Percentiles rank a stretch among this genome's conserved stretches.
Evolutionary conservation across 2,797 vertebrate genomes (phyloP).

Genomic region (Tangara arthus): DNA sequence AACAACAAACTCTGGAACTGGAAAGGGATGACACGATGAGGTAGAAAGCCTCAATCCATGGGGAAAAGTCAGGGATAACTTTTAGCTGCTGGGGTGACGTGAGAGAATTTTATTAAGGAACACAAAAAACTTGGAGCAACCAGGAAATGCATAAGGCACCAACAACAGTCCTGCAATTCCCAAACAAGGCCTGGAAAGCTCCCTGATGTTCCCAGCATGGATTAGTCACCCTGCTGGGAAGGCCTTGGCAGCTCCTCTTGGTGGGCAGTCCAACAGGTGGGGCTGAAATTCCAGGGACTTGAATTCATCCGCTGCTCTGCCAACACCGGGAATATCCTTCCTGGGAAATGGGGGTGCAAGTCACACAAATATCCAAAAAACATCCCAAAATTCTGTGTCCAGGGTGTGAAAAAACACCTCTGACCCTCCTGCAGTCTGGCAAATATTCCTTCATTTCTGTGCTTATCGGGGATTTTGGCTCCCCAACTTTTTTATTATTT

Average conservation of each 20-base stretch:
- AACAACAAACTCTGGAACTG: neutral
- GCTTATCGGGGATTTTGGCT: neutral
- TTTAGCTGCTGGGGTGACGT: neutral
- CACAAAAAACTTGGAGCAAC: neutral
- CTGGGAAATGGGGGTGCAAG: neutral
- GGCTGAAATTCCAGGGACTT: constrained; percentile 17
- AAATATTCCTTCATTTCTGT: neutral
- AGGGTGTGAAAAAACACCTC: neutral
- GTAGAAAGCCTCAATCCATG: neutral
- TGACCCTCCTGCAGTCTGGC: neutral
- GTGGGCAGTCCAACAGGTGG: constrained; percentile 42
- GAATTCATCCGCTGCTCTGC: neutral
- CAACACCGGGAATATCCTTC: neutral
- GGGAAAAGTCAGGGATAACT: neutral
- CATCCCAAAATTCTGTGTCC: accelerated
- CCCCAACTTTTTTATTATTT: neutral
- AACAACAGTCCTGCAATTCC: neutral
- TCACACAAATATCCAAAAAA: neutral
- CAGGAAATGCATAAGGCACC: neutral
- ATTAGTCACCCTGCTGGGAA: constrained; percentile 68
- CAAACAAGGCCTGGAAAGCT: constrained; percentile 8
- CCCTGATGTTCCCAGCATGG: constrained; percentile 9
- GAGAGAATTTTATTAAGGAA: neutral
- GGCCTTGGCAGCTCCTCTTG: neutral
- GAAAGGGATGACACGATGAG: neutral